Evolutionary conservation across 1,140 invertebrate genomes (phyloP), one percentile per base, ranked within the genome.

Genomic region (Magallana angulata): DNA sequence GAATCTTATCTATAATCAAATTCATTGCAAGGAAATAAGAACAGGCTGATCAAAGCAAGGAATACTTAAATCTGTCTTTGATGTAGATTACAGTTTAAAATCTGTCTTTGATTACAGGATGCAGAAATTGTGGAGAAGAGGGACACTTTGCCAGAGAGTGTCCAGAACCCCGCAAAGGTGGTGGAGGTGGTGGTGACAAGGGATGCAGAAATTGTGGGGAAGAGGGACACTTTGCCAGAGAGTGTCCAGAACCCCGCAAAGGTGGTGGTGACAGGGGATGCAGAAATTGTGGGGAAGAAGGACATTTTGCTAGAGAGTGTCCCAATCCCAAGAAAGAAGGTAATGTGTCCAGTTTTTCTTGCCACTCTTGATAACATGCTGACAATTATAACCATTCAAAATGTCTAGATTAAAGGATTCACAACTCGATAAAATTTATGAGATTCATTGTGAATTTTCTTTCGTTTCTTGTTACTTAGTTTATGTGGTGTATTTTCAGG

Each of bases 51-150:
- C 36, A 48, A 48, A 48, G 36, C 5, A 48, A 48, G 36, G 36
- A 5, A 48, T 48, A 80, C 30, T 18, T 2, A 3, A 80, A 18
- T 16, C 12, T 80, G 48, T 58, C 56, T 86, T 57, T 36, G 24
- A 30, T 12, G 24, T 0, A 24, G 24, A 24, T 24, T 24, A 24
- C 24, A 24, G 24, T 24, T 24, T 18, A 3, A 3, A 80, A 18
- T 16, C 12, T 80, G 48, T 58, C 56, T 86, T 57, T 36, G 24
- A 30, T 76, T 76, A 7, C 24, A 57, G 57, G 58, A 7, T 92
- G 91, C 88, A 90, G 62, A 57, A 92, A 93, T 80, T 94, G 93
- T 90, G 91, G 91, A 9, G 91, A 94, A 82, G 91, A 92, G 9
- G 93, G 94, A 7, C 93, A 94, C 82, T 87, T 91, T 24, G 84